phyloP scores from a whole-genome alignment of 2,797 vertebrate genomes.

The Trachops cirrhosus region DNA sequence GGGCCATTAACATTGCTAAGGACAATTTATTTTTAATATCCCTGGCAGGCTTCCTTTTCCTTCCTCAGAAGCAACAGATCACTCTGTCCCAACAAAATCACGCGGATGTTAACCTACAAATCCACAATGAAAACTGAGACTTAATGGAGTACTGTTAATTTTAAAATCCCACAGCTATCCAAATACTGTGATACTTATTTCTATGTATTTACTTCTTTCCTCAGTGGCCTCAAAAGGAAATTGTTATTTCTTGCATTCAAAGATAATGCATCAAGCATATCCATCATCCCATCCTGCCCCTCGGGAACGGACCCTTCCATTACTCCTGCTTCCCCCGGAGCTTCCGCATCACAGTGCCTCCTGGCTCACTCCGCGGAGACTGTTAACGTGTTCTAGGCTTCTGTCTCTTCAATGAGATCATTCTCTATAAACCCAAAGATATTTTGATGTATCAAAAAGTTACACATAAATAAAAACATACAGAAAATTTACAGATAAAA shows the following conservation, averaged over 20 bases:
- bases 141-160: not conserved
- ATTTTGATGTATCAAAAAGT: not conserved
- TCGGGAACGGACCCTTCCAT: too few species aligned
- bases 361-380: not conserved
- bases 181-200: not conserved
- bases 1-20: not conserved
- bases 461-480: not conserved
- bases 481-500: not conserved
- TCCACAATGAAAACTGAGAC: not conserved
- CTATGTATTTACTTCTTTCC: not conserved
- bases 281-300: not conserved
- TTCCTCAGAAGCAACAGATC: not conserved
- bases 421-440: not conserved
- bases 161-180: not conserved
- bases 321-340: not conserved
- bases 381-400: not conserved
- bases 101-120: too few species aligned
- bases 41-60: not conserved
- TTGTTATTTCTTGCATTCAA: not conserved
- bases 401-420: not conserved
- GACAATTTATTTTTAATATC: not conserved
- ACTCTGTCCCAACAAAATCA: not conserved
- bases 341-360: not conserved
- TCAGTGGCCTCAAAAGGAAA: not conserved
- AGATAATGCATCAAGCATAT: not conserved